Evolutionary conservation across 2,797 vertebrate species (phyloP), one percentile per base, ranked within the genome.

Genomic region (Acrocephalus scirpaceus): DNA sequence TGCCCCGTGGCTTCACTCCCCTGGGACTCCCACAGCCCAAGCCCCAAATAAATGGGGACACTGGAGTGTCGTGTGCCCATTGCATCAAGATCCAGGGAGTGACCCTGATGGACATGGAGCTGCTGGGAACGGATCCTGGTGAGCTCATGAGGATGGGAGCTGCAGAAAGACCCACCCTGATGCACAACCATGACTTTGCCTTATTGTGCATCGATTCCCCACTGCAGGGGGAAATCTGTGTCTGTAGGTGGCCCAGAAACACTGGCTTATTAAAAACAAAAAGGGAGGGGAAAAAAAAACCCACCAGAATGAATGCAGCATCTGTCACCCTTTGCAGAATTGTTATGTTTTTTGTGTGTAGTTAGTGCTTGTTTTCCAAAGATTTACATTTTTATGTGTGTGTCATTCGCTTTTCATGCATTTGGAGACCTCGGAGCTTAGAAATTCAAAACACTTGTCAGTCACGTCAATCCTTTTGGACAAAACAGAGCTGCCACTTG

Each of bases 361-460:
- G 69, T 93, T 66, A n/a, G 58, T 78, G 77, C 60, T 94, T 62
- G 67, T 95, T 97, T 92, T 84, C 36, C 71, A 84, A 88, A 91
- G 91, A 96, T 95, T 96, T 93, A 78, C 95, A 95, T 96, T 95
- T 97, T 84, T 93, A 79, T 97, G 62, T 60, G 53, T 50, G 80
- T 88, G 92, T 92, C 94, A 93, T 65, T 95, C 1, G 12, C 95
- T 96, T 95, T 95, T 93, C 80, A 94, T 42, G 79, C 76, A 56
- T 95, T 96, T 44, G 32, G 80, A 84, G 96, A 73, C 72, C 83
- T 83, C 23, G 1, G 82, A 85, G 34, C 75, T 94, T 47, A 92
- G 91, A 94, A 94, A 96, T 91, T 97, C 92, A 76, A 97, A 96
- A 82, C 3, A 30, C 83, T 92, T 95, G 96, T 90, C 97, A 93